Conservation (phyloP, 2,888 invertebrate species). For the Leptinotarsa juncta region DNA sequence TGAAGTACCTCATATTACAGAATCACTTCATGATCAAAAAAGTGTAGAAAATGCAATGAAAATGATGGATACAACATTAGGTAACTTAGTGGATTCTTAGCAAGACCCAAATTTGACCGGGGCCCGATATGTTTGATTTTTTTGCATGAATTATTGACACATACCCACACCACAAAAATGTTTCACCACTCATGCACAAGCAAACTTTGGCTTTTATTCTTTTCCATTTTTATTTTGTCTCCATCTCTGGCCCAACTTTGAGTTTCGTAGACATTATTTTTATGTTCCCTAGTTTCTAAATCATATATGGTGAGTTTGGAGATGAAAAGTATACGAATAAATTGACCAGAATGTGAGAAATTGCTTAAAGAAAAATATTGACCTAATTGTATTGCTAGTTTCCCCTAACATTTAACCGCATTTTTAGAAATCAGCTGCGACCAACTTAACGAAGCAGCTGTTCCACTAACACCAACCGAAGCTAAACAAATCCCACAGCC, state of each 20-base stretch:
- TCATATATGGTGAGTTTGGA: conserved; percentile 48
- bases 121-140: conserved; percentile 65
- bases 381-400: conserved; percentile 58
- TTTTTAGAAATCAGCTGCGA: conserved; percentile 65
- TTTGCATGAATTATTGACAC: conserved; percentile 50
- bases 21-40: conserved; percentile 47
- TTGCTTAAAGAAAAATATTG: conserved; percentile 41
- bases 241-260: conserved; percentile 38
- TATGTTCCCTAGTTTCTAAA: conserved; percentile 39
- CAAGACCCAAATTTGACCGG: conserved; percentile 53
- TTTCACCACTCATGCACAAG: conserved; percentile 52
- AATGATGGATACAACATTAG: neutral
- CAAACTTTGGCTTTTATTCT: conserved; percentile 59
- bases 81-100: conserved; percentile 17
- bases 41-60: conserved; percentile 7
- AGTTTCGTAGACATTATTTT: conserved; percentile 50
- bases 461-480: conserved; percentile 60
- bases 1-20: conserved; percentile 55
- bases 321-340: conserved; percentile 32
- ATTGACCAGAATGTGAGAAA: conserved; percentile 55
- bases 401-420: conserved; percentile 64
- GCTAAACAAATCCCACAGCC: conserved; percentile 66
- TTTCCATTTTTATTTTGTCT: conserved; percentile 45
- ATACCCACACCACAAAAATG: conserved; percentile 30
- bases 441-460: conserved; percentile 60